Conservation (phyloP, 2,888 invertebrate genomes). For the Macrosoma leucophasiata region DNA sequence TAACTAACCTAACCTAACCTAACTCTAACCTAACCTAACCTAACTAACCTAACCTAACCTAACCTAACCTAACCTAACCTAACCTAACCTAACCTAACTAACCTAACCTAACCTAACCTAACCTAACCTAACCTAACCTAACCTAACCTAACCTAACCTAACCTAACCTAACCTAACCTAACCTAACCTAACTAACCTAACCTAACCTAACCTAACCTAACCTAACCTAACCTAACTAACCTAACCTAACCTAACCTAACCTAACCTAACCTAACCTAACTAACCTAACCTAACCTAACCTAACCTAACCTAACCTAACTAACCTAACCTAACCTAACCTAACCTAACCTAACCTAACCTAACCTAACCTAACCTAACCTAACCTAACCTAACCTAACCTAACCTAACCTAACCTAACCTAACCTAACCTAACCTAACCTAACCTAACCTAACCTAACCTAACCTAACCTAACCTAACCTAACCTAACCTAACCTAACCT, state of each 20-base stretch:
- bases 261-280: slow-evolving; percentile 26
- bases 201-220: slow-evolving; percentile 26
- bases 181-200: slow-evolving; percentile 24
- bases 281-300: slow-evolving; percentile 24
- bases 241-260: slow-evolving; percentile 26
- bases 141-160: slow-evolving; percentile 27
- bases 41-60: slow-evolving; percentile 26
- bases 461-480: slow-evolving; percentile 22
- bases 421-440: slow-evolving; percentile 25
- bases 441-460: slow-evolving; percentile 25
- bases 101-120: slow-evolving; percentile 27
- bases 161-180: slow-evolving; percentile 24
- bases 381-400: slow-evolving; percentile 24
- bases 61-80: slow-evolving; percentile 27
- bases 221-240: slow-evolving; percentile 26
- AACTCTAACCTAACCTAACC: no score
- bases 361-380: slow-evolving; percentile 23
- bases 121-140: slow-evolving; percentile 27
- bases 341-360: slow-evolving; percentile 24
- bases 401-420: slow-evolving; percentile 23
- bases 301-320: slow-evolving; percentile 25
- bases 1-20: slow-evolving; percentile 27
- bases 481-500: slow-evolving; percentile 26
- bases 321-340: slow-evolving; percentile 26
- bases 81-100: slow-evolving; percentile 27